Evolutionary conservation across 53 echinoderm and acorn worm species (phyloP), one percentile per base, ranked within the genome.

Genomic region (Apostichopus leukothele): DNA sequence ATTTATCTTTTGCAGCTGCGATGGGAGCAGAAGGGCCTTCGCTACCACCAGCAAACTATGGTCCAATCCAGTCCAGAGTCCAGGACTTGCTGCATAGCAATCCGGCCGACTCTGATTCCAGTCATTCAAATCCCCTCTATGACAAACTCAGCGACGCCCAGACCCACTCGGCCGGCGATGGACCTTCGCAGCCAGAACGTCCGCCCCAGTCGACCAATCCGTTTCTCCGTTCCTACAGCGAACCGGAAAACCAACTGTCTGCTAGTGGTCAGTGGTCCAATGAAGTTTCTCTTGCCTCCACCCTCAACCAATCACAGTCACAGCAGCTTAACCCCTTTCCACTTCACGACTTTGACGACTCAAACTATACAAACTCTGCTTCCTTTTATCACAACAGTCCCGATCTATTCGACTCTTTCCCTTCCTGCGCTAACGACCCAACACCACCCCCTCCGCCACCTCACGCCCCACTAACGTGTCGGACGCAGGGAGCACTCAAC

Each of bases 201-300:
- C 68, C 12, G 13, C 61, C 39, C 25, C 83, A 92, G 78, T 87
- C 93, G 4, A 93, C 91, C 75, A 94, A 94, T 50, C 97, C 97
- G 14, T 97, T 97, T 92, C 97, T 92, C 14, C 91, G 91, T 27
- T 95, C 96, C 59, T 63, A 92, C 90, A 92, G 90, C 89, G 97
- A 95, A n/a, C 92, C 91, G 1, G 63, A 81, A 18, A 78, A 89
- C 8, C 71, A 68, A 1, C 16, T 13, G 12, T 66, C 86, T 86
- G 53, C 74, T n/a, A 87, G 88, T 75, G 88, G 88, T 87, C 74
- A 75, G 88, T 87, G 88, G 88, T 73, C 75, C 75, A 74, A 74
- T 26, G 85, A 67, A 14, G 85, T 60, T 18, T 51, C 85, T 50
- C 88, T 87, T 52, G 75, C 74, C 74, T 87, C 88, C 21, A 60